A percentile compares a stretch with the other conserved stretches of the same genome.
Conservation (phyloP, 2,113 vertebrate species). For the Columba janthina region DNA sequence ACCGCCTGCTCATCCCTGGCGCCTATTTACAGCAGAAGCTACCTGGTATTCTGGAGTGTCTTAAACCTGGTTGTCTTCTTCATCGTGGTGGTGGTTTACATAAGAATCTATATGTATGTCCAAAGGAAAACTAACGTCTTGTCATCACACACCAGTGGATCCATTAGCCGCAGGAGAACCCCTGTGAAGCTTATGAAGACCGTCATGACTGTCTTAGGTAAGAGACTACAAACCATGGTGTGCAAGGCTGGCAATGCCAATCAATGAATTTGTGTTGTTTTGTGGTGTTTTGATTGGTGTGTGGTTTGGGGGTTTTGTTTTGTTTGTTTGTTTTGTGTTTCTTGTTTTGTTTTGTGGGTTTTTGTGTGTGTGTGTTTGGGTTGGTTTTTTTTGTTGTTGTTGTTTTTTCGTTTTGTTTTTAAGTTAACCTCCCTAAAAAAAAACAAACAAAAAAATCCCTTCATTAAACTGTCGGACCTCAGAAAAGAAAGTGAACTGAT, state of each 20-base stretch:
- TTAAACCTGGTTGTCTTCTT: slow-evolving; percentile 91
- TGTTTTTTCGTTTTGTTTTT: too few species aligned
- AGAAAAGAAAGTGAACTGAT: background rate
- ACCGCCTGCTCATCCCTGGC: slow-evolving; percentile 87
- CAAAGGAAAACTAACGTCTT: slow-evolving; percentile 88
- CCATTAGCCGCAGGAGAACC: slow-evolving; percentile 88
- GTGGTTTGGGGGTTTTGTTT: background rate
- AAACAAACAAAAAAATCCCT: too few species aligned
- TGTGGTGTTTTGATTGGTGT: background rate
- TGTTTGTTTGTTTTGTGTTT: too few species aligned
- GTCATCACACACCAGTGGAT: slow-evolving; percentile 84
- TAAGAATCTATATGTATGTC: slow-evolving; percentile 93
- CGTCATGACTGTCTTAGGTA: slow-evolving; percentile 95
- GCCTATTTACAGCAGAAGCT: slow-evolving; percentile 94
- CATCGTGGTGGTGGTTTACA: slow-evolving; percentile 91
- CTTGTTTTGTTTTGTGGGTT: background rate
- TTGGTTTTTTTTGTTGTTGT: background rate
- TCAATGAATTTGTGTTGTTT: background rate
- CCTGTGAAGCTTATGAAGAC: slow-evolving; percentile 99
- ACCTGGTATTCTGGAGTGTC: slow-evolving; percentile 92
- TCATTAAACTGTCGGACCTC: background rate
- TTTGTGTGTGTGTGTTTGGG: too few species aligned
- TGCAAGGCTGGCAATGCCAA: background rate
- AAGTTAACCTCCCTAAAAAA: too few species aligned
- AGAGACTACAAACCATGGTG: slow-evolving; percentile 34